Percentiles rank a stretch among this genome's conserved stretches.
phyloP scores from a whole-genome alignment of 1,140 invertebrate genomes.

The Dufourea novaeangliae region DNA sequence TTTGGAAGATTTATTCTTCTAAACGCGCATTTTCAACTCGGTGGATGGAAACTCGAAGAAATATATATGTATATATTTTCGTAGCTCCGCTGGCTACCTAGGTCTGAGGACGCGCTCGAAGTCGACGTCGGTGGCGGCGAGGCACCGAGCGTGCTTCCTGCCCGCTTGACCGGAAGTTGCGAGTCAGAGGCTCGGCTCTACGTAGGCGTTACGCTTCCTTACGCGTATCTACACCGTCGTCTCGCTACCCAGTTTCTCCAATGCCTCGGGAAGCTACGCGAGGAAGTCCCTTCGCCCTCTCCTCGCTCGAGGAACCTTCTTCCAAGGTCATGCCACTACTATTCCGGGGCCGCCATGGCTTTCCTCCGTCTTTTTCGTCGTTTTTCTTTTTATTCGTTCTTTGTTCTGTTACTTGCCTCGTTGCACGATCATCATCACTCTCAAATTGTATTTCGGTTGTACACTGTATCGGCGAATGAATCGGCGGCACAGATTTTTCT shows the following conservation, averaged over 20 bases:
- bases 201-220: constrained; percentile 70
- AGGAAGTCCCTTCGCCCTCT: constrained; percentile 40
- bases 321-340: constrained; percentile 57
- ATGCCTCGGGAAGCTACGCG: constrained; percentile 21
- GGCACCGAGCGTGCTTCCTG: constrained; percentile 71
- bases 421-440: no score
- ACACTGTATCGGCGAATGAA: no score
- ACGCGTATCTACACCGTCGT: constrained; percentile 70
- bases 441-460: no score
- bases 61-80: constrained; percentile 40
- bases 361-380: not conserved
- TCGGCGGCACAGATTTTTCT: no score
- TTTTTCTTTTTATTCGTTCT: no score
- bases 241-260: constrained; percentile 65
- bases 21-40: no score
- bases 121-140: constrained; percentile 64
- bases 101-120: constrained; percentile 59
- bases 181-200: constrained; percentile 71
- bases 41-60: not conserved
- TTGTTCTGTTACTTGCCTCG: no score
- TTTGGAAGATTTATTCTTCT: no score
- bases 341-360: constrained; percentile 23
- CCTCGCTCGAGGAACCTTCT: constrained; percentile 46
- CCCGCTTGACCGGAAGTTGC: constrained; percentile 70
- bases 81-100: constrained; percentile 39